These are phyloP conservation scores for Apodemia duryi DNA, from an alignment of 2,888 invertebrate species.

Conservation along the genomic window DNA sequence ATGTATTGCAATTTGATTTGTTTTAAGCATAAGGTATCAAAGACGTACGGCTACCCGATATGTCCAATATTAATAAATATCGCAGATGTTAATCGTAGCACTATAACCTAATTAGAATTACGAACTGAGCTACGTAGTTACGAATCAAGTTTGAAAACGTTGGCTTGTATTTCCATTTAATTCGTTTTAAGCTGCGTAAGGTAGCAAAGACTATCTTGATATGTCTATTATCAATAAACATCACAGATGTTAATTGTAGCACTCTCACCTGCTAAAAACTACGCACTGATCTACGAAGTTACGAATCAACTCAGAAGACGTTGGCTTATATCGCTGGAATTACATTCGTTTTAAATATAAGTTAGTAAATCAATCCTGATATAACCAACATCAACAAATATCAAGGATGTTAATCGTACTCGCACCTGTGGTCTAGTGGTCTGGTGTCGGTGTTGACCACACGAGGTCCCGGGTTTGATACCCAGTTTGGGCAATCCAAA, in stretches of 20 bases:
- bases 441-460: no score
- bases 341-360: no score
- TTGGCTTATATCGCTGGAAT: constrained; percentile 28
- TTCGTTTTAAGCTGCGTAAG: background rate
- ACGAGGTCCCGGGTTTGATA: no score
- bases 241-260: constrained; percentile 20
- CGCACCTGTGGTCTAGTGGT: no score
- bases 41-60: no score
- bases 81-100: constrained; percentile 27
- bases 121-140: constrained; percentile 40
- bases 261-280: constrained; percentile 53
- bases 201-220: no score
- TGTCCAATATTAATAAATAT: no score
- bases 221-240: no score
- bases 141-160: constrained; percentile 50
- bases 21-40: background rate
- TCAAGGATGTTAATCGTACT: no score
- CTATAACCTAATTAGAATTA: constrained; percentile 51
- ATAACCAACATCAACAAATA: no score
- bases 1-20: constrained; percentile 27
- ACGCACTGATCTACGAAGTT: constrained; percentile 40
- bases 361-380: no score
- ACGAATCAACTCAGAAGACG: constrained; percentile 51
- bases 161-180: constrained; percentile 31
- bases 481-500: no score